A percentile compares a stretch with the other conserved stretches of the same genome.
Conservation (phyloP, 2,797 vertebrate species). For the Acropternis orthonyx region DNA sequence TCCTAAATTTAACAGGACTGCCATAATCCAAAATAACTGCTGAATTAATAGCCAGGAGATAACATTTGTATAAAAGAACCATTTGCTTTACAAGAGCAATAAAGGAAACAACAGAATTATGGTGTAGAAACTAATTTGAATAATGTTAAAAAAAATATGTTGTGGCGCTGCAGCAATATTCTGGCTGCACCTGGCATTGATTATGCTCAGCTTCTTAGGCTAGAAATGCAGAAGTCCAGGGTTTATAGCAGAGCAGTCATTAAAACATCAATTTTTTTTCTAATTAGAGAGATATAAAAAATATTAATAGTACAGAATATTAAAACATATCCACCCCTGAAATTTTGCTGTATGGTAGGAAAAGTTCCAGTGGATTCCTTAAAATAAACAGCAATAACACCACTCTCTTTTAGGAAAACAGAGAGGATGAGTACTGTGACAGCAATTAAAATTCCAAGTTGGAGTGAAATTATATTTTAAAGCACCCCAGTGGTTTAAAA, state of each 20-base stretch:
- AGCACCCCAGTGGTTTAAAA: slow-evolving; percentile 1
- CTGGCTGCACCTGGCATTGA: slow-evolving; percentile 59
- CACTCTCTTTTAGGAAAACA: slow-evolving; percentile 11
- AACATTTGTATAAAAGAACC: slow-evolving; percentile 80
- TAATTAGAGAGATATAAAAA: slow-evolving; percentile 65
- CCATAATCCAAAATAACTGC: slow-evolving; percentile 78
- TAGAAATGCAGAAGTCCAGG: slow-evolving; percentile 53
- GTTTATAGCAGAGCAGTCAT: slow-evolving; percentile 63
- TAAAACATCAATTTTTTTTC: slow-evolving; percentile 61
- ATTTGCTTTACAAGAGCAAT: slow-evolving; percentile 80
- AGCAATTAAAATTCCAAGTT: slow-evolving; percentile 26
- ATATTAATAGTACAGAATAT: slow-evolving; percentile 53
- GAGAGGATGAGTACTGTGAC: background rate
- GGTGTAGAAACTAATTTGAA: slow-evolving; percentile 76
- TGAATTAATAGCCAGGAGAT: slow-evolving; percentile 80
- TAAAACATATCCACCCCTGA: slow-evolving; percentile 39
- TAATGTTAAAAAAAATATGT: slow-evolving; percentile 73
- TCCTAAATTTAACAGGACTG: slow-evolving; percentile 76
- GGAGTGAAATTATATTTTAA: slow-evolving; percentile 12
- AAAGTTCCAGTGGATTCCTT: slow-evolving; percentile 33
- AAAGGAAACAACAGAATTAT: slow-evolving; percentile 80
- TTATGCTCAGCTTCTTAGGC: slow-evolving; percentile 54
- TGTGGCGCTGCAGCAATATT: slow-evolving; percentile 24
- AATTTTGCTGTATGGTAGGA: background rate
- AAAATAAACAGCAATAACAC: slow-evolving; percentile 17